Percentiles rank a stretch among this genome's conserved stretches.
Conservation (phyloP, 2,888 invertebrate species). For the Epirrhoe alternata region DNA sequence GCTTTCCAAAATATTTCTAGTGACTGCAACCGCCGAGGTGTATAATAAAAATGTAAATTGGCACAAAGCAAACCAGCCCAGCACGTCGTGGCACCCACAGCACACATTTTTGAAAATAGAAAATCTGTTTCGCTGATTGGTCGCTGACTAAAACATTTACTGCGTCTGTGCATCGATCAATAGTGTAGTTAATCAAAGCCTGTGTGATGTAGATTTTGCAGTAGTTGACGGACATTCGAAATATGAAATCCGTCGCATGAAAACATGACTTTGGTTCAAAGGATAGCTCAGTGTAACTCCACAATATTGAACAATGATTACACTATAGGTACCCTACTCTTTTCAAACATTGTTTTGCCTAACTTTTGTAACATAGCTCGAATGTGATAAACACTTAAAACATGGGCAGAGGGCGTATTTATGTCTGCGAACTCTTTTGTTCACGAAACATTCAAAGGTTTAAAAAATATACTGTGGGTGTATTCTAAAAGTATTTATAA, state of each 20-base stretch:
- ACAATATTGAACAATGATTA: too few species aligned
- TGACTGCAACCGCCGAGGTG: constrained; percentile 47
- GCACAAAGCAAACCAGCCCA: constrained; percentile 53
- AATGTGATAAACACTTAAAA: too few species aligned
- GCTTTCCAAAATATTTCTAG: constrained; percentile 45
- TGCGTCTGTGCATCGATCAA: too few species aligned
- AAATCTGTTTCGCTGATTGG: not conserved
- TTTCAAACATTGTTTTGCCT: too few species aligned
- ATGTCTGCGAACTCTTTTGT: too few species aligned
- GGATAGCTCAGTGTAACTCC: not conserved
- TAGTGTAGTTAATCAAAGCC: not conserved
- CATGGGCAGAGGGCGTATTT: too few species aligned
- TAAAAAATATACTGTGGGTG: too few species aligned
- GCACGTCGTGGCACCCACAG: constrained; percentile 34
- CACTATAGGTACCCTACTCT: too few species aligned
- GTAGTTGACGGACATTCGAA: not conserved
- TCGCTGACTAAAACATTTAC: not conserved
- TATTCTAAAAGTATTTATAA: too few species aligned
- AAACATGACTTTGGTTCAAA: not conserved
- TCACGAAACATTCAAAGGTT: too few species aligned
- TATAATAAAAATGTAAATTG: constrained; percentile 68
- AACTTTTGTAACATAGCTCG: too few species aligned
- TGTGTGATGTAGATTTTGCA: not conserved
- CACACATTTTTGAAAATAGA: not conserved
- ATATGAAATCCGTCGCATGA: not conserved